Evolutionary conservation across 2,888 invertebrate species (phyloP), one percentile per base, ranked within the genome.

Genomic region (Amphimallon solstitiale): DNA sequence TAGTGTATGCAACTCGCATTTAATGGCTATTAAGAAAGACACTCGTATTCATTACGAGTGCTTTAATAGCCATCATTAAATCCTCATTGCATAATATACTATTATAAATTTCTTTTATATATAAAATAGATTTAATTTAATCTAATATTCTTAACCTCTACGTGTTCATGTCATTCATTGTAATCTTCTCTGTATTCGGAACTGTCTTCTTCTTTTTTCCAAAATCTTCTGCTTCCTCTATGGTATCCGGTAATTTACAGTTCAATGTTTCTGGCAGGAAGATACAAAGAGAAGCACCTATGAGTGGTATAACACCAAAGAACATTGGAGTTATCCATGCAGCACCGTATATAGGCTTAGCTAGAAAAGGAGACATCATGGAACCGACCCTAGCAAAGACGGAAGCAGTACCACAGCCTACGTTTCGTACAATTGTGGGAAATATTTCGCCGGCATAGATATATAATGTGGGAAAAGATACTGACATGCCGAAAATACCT

Each of bases 361-460:
- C 90, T 1, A 95, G 87, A 74, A 92, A 92, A 0, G 95, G 95
- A 0, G 95, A 93, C 2, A 90, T 73, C 86, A 95, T 93, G 0
- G 94, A 94, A 5, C 96, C 96, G 65, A 95, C 83, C 74, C 95
- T 87, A 0, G 95, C 95, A 67, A 91, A 88, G 84, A 94, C 92
- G 0, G 95, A 95, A 23, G 93, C 90, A 2, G 92, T 84, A 0
- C 96, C 96, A 63, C 96, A 89, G 0, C 94, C 95, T 40, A 92
- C 90, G 77, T 95, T 95, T 29, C 96, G 86, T 0, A 95, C 90
- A 1, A 94, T 91, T 0, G 96, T 96, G 0, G 96, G 96, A 79
- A 94, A 95, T 10, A 95, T 80, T 82, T 96, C 96, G 0, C 94
- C 93, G 0, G 92, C 92, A 80, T 92, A 96, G 12, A 96, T 86